Evolutionary conservation across 2,113 vertebrate species (phyloP).

Genomic region (Rhombomys opimus): DNA sequence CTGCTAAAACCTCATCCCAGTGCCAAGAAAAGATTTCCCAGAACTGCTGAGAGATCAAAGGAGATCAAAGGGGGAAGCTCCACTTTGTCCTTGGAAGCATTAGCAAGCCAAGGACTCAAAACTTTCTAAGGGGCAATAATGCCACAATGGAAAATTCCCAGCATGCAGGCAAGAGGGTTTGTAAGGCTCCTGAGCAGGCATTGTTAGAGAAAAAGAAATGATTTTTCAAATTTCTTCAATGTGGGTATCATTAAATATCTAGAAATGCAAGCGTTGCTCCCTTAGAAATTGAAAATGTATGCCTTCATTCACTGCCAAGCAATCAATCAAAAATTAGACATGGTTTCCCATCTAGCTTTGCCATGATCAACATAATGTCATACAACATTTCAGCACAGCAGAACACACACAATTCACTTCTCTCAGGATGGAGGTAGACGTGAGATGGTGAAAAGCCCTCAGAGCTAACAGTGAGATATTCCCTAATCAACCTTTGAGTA

Average conservation of each 20-base stretch:
- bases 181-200: not conserved
- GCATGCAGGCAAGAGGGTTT: not conserved
- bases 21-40: not conserved
- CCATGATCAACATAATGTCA: not conserved
- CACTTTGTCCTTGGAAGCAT: not conserved
- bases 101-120: constrained; percentile 25
- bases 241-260: constrained; percentile 13
- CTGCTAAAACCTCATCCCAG: not conserved
- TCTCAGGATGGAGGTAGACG: not conserved
- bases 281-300: constrained; percentile 3
- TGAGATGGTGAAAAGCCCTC: not conserved
- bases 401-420: not conserved
- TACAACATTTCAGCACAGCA: not conserved
- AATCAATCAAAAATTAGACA: constrained; percentile 30
- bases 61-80: not conserved
- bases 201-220: not conserved
- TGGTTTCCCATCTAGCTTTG: not conserved
- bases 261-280: not conserved
- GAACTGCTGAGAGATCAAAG: not conserved
- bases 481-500: not conserved
- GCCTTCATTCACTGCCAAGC: constrained; percentile 27
- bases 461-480: not conserved
- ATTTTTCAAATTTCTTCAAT: constrained; percentile 35
- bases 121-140: not conserved
- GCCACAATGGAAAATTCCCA: constrained; percentile 34